These are phyloP conservation scores for Petrolisthes manimaculis DNA, from an alignment of 2,888 invertebrate genomes.

Conservation along the genomic window DNA sequence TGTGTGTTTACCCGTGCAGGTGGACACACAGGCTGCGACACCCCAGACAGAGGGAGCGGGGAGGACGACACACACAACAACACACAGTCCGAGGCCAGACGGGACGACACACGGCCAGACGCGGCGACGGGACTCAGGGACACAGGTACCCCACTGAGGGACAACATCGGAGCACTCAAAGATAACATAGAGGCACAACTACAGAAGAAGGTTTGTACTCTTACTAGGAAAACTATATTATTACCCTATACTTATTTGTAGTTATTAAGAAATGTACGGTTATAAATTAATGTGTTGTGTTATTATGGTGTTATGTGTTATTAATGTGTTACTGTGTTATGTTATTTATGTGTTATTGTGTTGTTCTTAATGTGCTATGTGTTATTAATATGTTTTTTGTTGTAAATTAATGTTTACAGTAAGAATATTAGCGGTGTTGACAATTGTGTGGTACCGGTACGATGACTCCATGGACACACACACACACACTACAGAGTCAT, in stretches of 20 bases:
- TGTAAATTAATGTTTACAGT: no score
- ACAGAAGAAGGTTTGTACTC: conserved; percentile 35
- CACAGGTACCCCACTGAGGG: conserved; percentile 11
- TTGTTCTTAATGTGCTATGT: neutral
- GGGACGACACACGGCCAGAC: no score
- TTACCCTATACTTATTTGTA: neutral
- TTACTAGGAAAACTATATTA: neutral
- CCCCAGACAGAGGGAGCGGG: no score
- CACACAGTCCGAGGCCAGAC: no score
- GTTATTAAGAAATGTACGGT: neutral
- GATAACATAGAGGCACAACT: conserved; percentile 20
- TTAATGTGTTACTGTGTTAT: neutral
- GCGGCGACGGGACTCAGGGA: neutral
- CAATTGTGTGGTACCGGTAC: no score
- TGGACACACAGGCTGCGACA: no score
- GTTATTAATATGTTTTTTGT: no score
- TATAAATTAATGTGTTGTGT: neutral
- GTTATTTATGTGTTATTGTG: neutral
- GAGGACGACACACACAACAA: no score
- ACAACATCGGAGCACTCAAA: conserved; percentile 13
- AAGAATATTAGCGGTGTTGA: no score
- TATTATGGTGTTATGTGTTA: neutral
- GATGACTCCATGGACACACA: no score
- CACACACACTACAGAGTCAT: no score
- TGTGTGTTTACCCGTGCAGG: no score